Evolutionary conservation across 2,888 invertebrate genomes (phyloP), one percentile per base, ranked within the genome.

Genomic region (Hypomecis atomaria): DNA sequence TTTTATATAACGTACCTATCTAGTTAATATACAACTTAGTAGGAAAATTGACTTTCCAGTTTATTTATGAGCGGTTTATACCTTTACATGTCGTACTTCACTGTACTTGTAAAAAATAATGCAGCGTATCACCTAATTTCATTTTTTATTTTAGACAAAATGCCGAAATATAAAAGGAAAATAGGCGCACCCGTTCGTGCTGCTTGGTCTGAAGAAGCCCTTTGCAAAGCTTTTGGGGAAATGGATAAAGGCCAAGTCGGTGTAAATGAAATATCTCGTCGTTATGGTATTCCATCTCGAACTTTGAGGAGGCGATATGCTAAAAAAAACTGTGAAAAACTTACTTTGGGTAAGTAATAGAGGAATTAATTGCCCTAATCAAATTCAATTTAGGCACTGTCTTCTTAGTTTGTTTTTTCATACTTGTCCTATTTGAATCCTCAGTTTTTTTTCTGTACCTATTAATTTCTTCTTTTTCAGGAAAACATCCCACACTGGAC

Each of bases 271-370:
- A 71, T 71, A 50, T 70, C 71, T 52, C 59, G 69, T 45, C 68
- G 34, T 50, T 59, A 60, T 45, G 65, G 67, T 37, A 70, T 72
- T 70, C 59, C 67, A 53, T 63, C 70, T 65, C 66, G 68, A 68
- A 70, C 72, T 58, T 67, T 70, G 69, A 55, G 66, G 69, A 71
- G 70, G 67, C 69, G 67, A 23, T 73, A 67, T 33, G 58, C 69
- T 69, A 70, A 66, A 36, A 71, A 45, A 44, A 70, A 68, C 68
- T 9, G 45, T 48, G 33, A 48, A 33, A 48, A 48, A 48, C 34
- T 60, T 49, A 60, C 54, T 54, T 54, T 60, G 54, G 60, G 60
- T 60, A 48, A 6, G 23, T 48, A 33, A 33, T 33, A 23, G 33
- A 48, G 23, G 10, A 65, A 59, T 36, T 52, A 52, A 57, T 62